Conservation (phyloP, 2,888 invertebrate species). For the Harpalus rubripes region DNA sequence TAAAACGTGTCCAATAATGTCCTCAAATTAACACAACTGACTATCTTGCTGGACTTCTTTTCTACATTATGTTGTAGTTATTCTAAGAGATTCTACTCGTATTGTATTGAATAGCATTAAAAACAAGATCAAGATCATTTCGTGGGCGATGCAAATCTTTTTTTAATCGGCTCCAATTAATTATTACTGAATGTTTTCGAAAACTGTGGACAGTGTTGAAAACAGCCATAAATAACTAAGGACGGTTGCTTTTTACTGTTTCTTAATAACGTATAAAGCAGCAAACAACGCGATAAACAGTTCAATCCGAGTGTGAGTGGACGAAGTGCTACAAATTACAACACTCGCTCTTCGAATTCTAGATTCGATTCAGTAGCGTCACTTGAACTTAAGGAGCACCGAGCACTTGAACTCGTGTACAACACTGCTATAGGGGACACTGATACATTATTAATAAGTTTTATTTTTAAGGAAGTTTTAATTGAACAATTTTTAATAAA, state of each 20-base stretch:
- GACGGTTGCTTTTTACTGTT: conserved; percentile 54
- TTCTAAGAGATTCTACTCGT: neutral
- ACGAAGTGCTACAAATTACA: conserved; percentile 53
- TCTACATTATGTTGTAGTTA: no score
- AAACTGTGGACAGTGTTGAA: conserved; percentile 54
- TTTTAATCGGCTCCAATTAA: conserved; percentile 53
- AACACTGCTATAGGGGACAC: no score
- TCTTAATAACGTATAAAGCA: conserved; percentile 56
- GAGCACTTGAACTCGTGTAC: no score
- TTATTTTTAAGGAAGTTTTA: no score
- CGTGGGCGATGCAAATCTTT: conserved; percentile 50
- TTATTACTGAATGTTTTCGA: conserved; percentile 60
- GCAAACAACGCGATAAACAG: conserved; percentile 49
- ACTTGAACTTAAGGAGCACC: no score
- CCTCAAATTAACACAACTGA: no score
- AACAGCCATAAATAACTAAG: conserved; percentile 55
- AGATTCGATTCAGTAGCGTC: no score
- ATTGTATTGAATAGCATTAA: conserved; percentile 4
- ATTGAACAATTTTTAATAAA: no score
- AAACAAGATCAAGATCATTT: conserved; percentile 35
- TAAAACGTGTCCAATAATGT: no score
- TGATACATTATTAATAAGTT: no score
- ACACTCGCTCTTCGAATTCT: conserved; percentile 19
- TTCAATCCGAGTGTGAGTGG: conserved; percentile 13
- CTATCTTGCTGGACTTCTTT: no score